Conservation (phyloP, 2,888 invertebrate species). For the Drosophila meridionalis region DNA sequence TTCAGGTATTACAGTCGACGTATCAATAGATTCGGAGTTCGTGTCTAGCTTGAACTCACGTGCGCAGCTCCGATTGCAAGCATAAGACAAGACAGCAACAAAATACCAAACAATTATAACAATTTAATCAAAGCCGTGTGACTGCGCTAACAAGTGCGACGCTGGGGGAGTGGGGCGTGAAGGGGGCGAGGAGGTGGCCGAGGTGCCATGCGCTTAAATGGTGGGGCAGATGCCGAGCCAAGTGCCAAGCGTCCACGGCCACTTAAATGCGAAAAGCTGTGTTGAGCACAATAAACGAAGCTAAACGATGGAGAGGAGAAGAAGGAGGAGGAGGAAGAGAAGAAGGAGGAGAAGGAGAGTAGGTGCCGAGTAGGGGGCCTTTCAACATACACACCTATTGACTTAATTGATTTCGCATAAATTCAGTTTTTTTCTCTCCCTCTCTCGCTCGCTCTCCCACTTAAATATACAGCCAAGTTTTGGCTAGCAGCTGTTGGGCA, state of each 20-base stretch:
- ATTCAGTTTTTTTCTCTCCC: slow-evolving; percentile 34
- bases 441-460: background rate
- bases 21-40: slow-evolving; percentile 17
- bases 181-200: background rate
- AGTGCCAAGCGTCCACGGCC: slow-evolving; percentile 52
- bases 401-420: slow-evolving; percentile 71
- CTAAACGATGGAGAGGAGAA: slow-evolving; percentile 6
- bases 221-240: slow-evolving; percentile 39
- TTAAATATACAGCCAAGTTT: slow-evolving; percentile 19
- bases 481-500: slow-evolving; percentile 53
- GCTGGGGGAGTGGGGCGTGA: background rate
- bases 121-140: slow-evolving; percentile 55
- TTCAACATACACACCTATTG: slow-evolving; percentile 65
- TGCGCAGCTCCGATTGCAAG: slow-evolving; percentile 20
- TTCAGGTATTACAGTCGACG: background rate
- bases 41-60: slow-evolving; percentile 24
- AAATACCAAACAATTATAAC: slow-evolving; percentile 36
- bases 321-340: background rate
- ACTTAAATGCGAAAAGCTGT: slow-evolving; percentile 43
- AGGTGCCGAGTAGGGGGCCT: slow-evolving; percentile 3
- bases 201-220: slow-evolving; percentile 9
- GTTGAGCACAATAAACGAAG: slow-evolving; percentile 13
- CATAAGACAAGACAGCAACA: slow-evolving; percentile 1
- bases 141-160: slow-evolving; percentile 1
- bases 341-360: background rate